Base-by-base conservation (phyloP, 2,113 vertebrate genomes). In the Ariopsis seemanni region DNA sequence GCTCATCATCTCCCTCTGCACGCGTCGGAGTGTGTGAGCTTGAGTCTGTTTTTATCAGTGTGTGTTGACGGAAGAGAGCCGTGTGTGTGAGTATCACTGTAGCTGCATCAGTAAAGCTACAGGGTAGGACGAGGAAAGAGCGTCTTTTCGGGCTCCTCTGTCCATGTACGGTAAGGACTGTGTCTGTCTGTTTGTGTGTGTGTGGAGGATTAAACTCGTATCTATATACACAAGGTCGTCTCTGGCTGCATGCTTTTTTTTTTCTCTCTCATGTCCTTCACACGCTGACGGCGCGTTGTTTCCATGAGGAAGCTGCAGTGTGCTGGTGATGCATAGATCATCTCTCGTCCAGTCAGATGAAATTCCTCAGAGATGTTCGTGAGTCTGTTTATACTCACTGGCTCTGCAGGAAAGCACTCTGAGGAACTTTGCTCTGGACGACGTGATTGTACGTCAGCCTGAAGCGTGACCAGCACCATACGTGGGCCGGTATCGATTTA, bases 1-100 rank as follows among this genome's bases (percentile, higher is more conserved):
- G 85, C 90, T 91, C 89, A 67, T 71, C 85, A 83, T 82, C 92
- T 92, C 89, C 91, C 89, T 90, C 90, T 88, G 83, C 90, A 90
- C 85, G 77, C 53, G 50, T 30, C 50, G 71, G 86, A 62, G 60
- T 65, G 74, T 89, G 82, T 57, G 84, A 82, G 71, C 30, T 69
- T 80, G 89, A 88, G 81, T 27, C 74, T 85, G 87, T 81, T 89
- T 55, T 53, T 53, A 11, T 63, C 0, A 9, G 52, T 50, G 69
- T 58, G 50, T 55, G 20, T 48, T 81, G 52, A 75, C 17, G 42
- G 50, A 55, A n/a, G n/a, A 72, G 48, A 80, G 63, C 25, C 77
- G 79, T 65, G 80, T 86, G 30, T 71, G 88, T 71, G 88, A 91
- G 91, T 27, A 42, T 90, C 89, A 86, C 83, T 86, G 57, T 72